Evolutionary conservation across 2,113 vertebrate genomes (phyloP), one percentile per base, ranked within the genome.

Genomic region (Chionis minor): DNA sequence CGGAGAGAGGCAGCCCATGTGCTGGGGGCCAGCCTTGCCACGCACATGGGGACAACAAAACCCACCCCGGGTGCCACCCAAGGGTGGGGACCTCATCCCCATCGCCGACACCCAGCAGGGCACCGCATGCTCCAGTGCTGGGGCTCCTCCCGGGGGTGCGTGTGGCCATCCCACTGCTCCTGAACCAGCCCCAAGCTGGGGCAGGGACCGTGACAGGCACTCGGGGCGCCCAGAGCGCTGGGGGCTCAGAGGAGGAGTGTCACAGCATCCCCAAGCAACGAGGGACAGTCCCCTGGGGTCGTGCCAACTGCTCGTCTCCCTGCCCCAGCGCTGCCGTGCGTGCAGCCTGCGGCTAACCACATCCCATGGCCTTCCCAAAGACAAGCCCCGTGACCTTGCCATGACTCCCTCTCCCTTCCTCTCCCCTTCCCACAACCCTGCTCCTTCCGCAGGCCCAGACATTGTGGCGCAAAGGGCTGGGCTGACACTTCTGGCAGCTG

Each of bases 271-370:
- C 38, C 6, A 17, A n/a, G 38, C 47, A 10, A 0, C 0, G 2
- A 26, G 47, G n/a, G 38, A 40, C 4, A 0, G 61, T 90, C 66
- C 73, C 32, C 38, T 22, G 55, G 28, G 6, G 26, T 3, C 1
- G 9, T 22, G 26, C 42, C 3, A 5, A 81, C 42, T 8, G 21
- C 23, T 83, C 6, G 30, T 30, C 35, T 61, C 49, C 54, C 35
- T 7, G 10, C 32, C 18, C 47, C 2, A 1, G 74, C 0, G 0
- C 63, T 74, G 84, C 52, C 10, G 4, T 97, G 94, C 56, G 4
- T 95, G 93, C 92, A 86, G 95, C 91, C 92, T 97, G 83, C 1
- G 96, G 96, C 91, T 97, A 96, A 98, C 97, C 92, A 98, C 96
- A 98, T 98, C 97, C 97, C 89, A 94, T 96, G 95, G 89, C 85